Base-by-base conservation (phyloP, 2,797 vertebrate genomes). In the Thamnophis elegans region DNA sequence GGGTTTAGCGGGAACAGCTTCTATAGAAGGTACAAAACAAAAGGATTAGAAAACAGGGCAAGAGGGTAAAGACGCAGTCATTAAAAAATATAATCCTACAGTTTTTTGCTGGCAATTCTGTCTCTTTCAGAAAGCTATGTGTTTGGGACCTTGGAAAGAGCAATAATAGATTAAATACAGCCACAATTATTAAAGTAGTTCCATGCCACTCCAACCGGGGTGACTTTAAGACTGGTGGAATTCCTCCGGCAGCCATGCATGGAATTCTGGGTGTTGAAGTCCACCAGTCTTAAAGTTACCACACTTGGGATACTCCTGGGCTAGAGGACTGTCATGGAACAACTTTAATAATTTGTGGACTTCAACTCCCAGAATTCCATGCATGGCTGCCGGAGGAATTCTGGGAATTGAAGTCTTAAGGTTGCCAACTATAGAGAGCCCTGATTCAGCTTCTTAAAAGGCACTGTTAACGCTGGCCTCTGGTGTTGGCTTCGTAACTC, bases 11-110 rank as follows among this genome's bases (percentile, higher is more conserved):
- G 93, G 73, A 26, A 18, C 0, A 0, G 73, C 16, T 91, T 78
- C 93, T 94, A 88, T 56, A 89, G 92, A 94, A 20, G 90, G 32
- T 5, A n/a, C 87, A 59, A 91, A 53, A 78, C 18, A 88, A 5
- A 0, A 73, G 0, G 65, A 22, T 87, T 68, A 60, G 85, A 86
- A 78, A 60, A 60, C 53, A 5, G 62, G 28, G 0, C 20, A 0
- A 32, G 0, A 12, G 59, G 89, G 51, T 2, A 42, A 28, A 25
- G 87, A 14, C 7, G 2, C 65, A 73, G 1, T 9, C 16, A 36
- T 36, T 16, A 13, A 32, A 13, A 73, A 36, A 36, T 1, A 6
- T 16, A 32, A 36, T 36, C 36, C 65, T 36, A 18, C 14, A 73
- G 14, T 36, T 36, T 73, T 32, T 73, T n/a, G n/a, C 65, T 73